A percentile compares a stretch with the other conserved stretches of the same genome.
Conservation (phyloP, 1,140 invertebrate genomes). For the Brachionus asplanchnoidis region DNA sequence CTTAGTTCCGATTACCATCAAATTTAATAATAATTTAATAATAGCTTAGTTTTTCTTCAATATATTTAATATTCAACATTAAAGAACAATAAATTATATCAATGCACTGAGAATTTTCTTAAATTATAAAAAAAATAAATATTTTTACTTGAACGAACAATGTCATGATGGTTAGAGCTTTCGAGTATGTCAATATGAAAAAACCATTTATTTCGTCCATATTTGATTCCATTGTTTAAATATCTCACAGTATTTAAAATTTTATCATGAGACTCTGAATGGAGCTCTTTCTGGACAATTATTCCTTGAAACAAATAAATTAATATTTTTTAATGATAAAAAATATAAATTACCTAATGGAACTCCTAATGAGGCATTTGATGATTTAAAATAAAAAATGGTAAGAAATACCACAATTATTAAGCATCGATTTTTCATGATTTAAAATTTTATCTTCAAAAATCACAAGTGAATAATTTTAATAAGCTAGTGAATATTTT, state of each 20-base stretch:
- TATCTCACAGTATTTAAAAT: constrained; percentile 22
- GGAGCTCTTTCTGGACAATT: neutral
- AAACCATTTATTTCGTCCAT: constrained; percentile 33
- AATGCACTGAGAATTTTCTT: too few species aligned
- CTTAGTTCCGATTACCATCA: too few species aligned
- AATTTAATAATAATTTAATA: too few species aligned
- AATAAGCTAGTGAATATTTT: neutral
- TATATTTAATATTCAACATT: too few species aligned
- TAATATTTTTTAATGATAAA: neutral
- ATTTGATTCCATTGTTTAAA: constrained; percentile 27
- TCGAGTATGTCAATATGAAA: constrained; percentile 6
- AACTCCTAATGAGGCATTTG: neutral
- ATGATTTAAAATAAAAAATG: neutral
- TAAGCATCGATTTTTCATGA: neutral
- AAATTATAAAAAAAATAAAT: neutral
- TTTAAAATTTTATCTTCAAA: neutral
- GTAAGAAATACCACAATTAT: neutral
- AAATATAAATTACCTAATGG: neutral
- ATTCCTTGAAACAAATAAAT: neutral
- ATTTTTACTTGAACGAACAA: neutral
- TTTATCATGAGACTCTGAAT: neutral
- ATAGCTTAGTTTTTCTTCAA: too few species aligned
- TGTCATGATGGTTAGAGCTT: neutral
- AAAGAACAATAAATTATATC: too few species aligned
- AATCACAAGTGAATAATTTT: too few species aligned